Evolutionary conservation across 2,888 invertebrate species (phyloP), one percentile per base, ranked within the genome.

Genomic region (Aproaerema taeniolella): DNA sequence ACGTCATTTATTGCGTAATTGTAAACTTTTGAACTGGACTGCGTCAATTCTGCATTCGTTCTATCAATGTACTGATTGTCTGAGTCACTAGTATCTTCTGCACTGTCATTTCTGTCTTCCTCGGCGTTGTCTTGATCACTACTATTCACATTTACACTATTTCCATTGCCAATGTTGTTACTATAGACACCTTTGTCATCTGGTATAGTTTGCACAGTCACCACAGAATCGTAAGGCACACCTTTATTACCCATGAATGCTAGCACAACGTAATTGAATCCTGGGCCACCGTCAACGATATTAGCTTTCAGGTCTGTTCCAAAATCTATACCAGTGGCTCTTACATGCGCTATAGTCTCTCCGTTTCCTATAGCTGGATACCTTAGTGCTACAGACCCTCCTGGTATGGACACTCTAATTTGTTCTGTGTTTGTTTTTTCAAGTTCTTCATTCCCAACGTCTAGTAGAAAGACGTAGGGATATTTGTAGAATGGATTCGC

Each of bases 401-500:
- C 85, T n/a, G 80, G 80, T 32, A 70, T 56, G 1, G 80, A 69
- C 4, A 86, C 40, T 46, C 81, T 69, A 31, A 85, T 72, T 46
- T 85, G 83, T 51, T 82, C 79, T n/a, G 75, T 59, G 35, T 65
- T 72, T 2, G 72, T 69, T 31, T 75, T 76, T 42, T 79, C 61
- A 15, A 85, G 46, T 55, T 82, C 85, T 75, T 86, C 86, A 71
- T 86, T 86, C 32, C 86, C 86, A 31, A 85, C 65, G 47, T 86
- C 86, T 13, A 86, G 56, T 16, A 85, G 53, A 45, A 83, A 86
- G 31, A 78, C 74, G 46, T 69, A 83, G 1, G 86, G 86, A 40
- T 82, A 85, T 50, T 80, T 81, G 45, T 80, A 79, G 37, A 80
- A 75, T 5, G 86, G 79, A 57, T 67, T 77, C 1, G 73, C 76